A percentile compares a stretch with the other conserved stretches of the same genome.
Evolutionary conservation across 2,113 vertebrate genomes (phyloP).

Genomic region (Mystacornis crossleyi): DNA sequence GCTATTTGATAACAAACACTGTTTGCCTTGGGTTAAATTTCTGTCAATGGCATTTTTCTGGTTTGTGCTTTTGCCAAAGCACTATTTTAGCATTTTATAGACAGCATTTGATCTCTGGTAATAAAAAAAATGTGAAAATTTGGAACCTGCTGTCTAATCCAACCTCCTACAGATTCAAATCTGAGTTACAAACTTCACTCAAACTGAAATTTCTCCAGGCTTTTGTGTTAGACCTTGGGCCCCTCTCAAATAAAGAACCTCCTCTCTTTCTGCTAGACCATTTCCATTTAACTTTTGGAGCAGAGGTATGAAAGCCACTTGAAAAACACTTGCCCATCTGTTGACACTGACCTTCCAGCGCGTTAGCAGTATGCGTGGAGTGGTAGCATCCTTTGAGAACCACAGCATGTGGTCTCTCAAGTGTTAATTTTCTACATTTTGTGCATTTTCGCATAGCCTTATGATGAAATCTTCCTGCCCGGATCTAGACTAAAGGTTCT

Average conservation of each 20-base stretch:
- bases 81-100: not conserved
- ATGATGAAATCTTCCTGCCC: not conserved
- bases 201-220: not conserved
- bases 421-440: not conserved
- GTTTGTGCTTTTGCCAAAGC: not conserved
- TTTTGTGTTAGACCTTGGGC: not conserved
- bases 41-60: not conserved
- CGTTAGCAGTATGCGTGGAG: not conserved
- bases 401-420: not conserved
- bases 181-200: not conserved
- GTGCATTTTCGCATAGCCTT: not conserved
- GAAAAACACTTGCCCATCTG: not conserved
- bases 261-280: not conserved
- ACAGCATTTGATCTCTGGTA: not conserved
- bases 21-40: not conserved
- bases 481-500: not conserved
- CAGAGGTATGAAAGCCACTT: not conserved
- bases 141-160: not conserved
- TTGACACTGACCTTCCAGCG: not conserved
- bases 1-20: not conserved
- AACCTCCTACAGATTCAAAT: not conserved
- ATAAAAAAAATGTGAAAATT: not conserved
- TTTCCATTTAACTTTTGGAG: not conserved
- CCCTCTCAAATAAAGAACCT: not conserved
- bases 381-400: not conserved